These are phyloP conservation scores for Selenia dentaria DNA, from an alignment of 2,888 invertebrate genomes.

Conservation along the genomic window DNA sequence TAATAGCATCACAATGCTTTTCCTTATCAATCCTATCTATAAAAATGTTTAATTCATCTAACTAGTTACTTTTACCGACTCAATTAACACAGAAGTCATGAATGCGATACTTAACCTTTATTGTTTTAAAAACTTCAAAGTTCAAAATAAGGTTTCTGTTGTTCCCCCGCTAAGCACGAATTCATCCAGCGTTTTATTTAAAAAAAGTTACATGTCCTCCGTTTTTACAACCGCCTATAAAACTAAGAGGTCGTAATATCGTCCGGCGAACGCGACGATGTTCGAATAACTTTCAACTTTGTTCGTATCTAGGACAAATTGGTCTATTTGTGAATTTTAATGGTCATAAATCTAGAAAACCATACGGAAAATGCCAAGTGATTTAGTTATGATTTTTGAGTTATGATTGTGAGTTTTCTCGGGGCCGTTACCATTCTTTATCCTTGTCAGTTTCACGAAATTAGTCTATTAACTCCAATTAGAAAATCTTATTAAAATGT, in stretches of 20 bases:
- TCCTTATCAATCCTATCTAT: too few species aligned
- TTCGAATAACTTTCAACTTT: conserved; percentile 46
- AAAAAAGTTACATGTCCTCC: conserved; percentile 63
- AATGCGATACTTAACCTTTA: too few species aligned
- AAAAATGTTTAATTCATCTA: too few species aligned
- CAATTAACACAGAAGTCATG: too few species aligned
- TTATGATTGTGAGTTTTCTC: conserved; percentile 26
- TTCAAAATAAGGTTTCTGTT: conserved; percentile 34
- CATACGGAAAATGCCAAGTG: conserved; percentile 41
- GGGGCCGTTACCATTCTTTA: conserved; percentile 20
- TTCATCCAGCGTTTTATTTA: conserved; percentile 28
- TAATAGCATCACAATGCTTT: too few species aligned
- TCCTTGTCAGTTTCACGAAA: conserved; percentile 14
- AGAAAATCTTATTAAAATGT: too few species aligned
- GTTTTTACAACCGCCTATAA: conserved; percentile 71
- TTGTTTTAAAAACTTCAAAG: conserved; percentile 1
- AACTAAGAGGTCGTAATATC: conserved; percentile 69
- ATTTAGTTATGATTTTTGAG: conserved; percentile 34
- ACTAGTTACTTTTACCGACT: too few species aligned
- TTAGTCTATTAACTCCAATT: conserved; percentile 15
- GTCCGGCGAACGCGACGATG: conserved; percentile 31
- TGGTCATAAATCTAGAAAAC: conserved; percentile 50
- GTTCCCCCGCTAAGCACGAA: conserved; percentile 31
- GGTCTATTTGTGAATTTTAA: conserved; percentile 63
- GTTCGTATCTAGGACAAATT: conserved; percentile 55